Base-by-base conservation (phyloP, 1,140 invertebrate genomes). In the Drosophila lini region DNA sequence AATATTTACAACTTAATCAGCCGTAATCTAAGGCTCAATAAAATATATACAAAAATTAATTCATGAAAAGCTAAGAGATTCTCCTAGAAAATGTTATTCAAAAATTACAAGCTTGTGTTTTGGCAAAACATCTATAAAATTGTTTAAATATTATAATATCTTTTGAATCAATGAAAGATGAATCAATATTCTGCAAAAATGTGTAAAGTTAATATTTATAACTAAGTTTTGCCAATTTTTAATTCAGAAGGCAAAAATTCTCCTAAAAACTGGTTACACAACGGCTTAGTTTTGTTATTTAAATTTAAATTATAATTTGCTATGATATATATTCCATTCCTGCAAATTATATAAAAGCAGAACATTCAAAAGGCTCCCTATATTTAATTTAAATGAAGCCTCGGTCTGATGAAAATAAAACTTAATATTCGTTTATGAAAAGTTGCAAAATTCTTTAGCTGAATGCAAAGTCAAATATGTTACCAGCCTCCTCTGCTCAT, bases 381-480 rank as follows among this genome's bases (percentile, higher is more conserved):
- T 22, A 53, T 36, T 22, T 15, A 5, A 53, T 34, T 53, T 36
- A 36, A 53, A 15, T 53, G 16, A 36, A 34, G 3, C 5, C 19
- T 22, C 28, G 5, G 45, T n/a, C 45, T 7, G 25, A 25, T 28
- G 13, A 10, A 10, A 48, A 48, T 48, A 48, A 32, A 53, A 53
- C 50, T 19, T 34, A 36, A 53, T 34, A 53, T 22, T 22, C 5
- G 7, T 53, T 53, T 36, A 15, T 36, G 50, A 53, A 53, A 53
- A 53, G 32, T 15, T 38, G 52, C 11, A 10, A 22, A 53, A 22
- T 53, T 15, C 13, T 9, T 10, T 15, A 36, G 32, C 32, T 36
- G 9, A 19, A 19, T 34, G 32, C 11, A 53, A 53, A 53, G 50
- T 22, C 19, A 53, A 53, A 53, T n/a, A 53, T 22, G 52, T 15